phyloP scores from a whole-genome alignment of 1,140 invertebrate species.

The Cydia splendana region DNA sequence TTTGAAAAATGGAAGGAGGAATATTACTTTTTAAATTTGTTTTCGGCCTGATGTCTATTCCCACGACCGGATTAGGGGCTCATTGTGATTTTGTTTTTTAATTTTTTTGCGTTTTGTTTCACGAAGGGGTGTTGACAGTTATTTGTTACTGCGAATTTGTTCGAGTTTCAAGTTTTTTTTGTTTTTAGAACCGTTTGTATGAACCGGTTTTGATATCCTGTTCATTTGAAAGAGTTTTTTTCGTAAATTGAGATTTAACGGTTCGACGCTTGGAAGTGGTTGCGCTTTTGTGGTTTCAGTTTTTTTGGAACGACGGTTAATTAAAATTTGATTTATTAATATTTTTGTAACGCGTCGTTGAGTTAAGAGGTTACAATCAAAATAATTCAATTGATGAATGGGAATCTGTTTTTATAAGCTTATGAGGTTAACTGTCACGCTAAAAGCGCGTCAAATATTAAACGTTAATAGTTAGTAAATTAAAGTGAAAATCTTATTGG shows the following conservation, averaged over 20 bases:
- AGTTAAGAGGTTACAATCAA: slow-evolving; percentile 59
- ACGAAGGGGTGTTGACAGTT: slow-evolving; percentile 79
- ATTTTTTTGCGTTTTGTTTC: slow-evolving; percentile 75
- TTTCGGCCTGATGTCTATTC: slow-evolving; percentile 76
- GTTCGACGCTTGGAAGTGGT: slow-evolving; percentile 61
- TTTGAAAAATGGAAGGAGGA: slow-evolving; percentile 69
- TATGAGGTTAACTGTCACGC: too few species aligned
- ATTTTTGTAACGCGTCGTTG: slow-evolving; percentile 51
- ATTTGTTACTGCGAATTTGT: slow-evolving; percentile 77
- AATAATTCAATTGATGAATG: slow-evolving; percentile 40
- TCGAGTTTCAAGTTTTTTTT: slow-evolving; percentile 69
- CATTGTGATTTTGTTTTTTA: slow-evolving; percentile 74
- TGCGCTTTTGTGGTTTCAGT: slow-evolving; percentile 68
- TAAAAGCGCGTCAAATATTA: too few species aligned
- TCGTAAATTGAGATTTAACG: slow-evolving; percentile 72
- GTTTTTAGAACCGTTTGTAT: slow-evolving; percentile 71
- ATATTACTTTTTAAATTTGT: slow-evolving; percentile 79
- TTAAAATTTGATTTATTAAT: slow-evolving; percentile 77
- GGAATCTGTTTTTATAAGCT: slow-evolving; percentile 26
- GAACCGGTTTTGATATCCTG: slow-evolving; percentile 71
- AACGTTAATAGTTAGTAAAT: too few species aligned
- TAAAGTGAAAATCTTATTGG: too few species aligned
- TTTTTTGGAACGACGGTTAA: slow-evolving; percentile 68
- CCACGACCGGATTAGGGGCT: slow-evolving; percentile 76
- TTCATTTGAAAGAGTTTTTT: slow-evolving; percentile 68